phyloP scores from a whole-genome alignment of 2,888 invertebrate genomes.

The Microchrysa polita region DNA sequence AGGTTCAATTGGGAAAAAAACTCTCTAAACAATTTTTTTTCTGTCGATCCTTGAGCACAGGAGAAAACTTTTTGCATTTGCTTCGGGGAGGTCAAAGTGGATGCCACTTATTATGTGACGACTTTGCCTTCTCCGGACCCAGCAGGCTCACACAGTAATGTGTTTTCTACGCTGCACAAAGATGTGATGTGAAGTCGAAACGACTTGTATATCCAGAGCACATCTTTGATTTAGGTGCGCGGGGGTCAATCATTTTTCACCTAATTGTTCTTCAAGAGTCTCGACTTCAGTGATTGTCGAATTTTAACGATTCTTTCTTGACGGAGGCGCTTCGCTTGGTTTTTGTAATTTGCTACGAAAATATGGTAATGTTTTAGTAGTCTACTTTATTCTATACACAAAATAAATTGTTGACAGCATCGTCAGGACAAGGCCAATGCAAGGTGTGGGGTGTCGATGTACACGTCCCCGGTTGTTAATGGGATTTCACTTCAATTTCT shows the following conservation, averaged over 20 bases:
- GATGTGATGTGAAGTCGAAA: neutral
- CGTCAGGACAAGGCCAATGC: no score
- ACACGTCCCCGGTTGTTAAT: no score
- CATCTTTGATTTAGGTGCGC: neutral
- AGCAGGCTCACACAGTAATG: neutral
- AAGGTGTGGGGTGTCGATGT: no score
- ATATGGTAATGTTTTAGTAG: neutral
- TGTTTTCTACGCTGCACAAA: neutral
- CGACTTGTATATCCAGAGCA: neutral
- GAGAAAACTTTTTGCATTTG: constrained; percentile 3
- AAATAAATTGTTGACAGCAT: no score
- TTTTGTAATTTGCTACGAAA: constrained; percentile 4
- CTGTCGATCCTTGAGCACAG: neutral
- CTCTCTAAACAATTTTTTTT: constrained; percentile 5
- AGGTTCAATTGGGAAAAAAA: neutral
- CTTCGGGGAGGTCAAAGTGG: neutral
- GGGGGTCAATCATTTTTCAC: neutral
- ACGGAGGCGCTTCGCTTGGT: neutral
- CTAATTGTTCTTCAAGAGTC: constrained; percentile 10
- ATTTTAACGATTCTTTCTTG: neutral
- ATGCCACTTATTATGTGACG: no score
- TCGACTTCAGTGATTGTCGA: constrained; percentile 6
- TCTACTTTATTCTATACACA: no score
- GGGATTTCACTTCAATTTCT: no score
- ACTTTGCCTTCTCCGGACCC: neutral